These are phyloP conservation scores for Resseliella maxima DNA, from an alignment of 2,888 invertebrate genomes.

Conservation along the genomic window DNA sequence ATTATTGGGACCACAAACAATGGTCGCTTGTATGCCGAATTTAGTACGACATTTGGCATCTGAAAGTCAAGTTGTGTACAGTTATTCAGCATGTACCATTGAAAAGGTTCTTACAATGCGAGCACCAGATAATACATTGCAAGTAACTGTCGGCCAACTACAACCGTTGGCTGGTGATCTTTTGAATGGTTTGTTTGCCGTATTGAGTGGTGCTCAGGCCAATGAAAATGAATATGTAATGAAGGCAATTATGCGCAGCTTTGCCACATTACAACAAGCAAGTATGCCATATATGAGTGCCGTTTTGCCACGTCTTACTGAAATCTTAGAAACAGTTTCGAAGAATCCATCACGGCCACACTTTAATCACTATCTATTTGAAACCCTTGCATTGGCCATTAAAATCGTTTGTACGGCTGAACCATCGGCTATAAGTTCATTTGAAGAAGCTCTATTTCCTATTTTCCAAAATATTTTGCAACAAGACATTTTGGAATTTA, in stretches of 20 bases:
- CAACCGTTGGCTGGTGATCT: slow-evolving; percentile 76
- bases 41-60: slow-evolving; percentile 82
- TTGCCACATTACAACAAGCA: slow-evolving; percentile 83
- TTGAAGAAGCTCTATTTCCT: slow-evolving; percentile 93
- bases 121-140: slow-evolving; percentile 69
- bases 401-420: slow-evolving; percentile 89
- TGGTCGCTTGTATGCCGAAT: slow-evolving; percentile 80
- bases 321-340: slow-evolving; percentile 83
- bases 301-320: slow-evolving; percentile 86
- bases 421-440: slow-evolving; percentile 82
- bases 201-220: slow-evolving; percentile 78
- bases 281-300: slow-evolving; percentile 83
- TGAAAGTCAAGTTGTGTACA: slow-evolving; percentile 88
- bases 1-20: slow-evolving; percentile 82
- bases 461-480: slow-evolving; percentile 94
- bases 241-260: slow-evolving; percentile 95
- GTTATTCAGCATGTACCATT: slow-evolving; percentile 92
- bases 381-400: slow-evolving; percentile 90
- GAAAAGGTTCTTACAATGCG: slow-evolving; percentile 88
- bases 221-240: slow-evolving; percentile 97
- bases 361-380: slow-evolving; percentile 98
- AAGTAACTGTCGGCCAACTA: slow-evolving; percentile 74
- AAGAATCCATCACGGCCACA: slow-evolving; percentile 97
- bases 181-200: slow-evolving; percentile 80
- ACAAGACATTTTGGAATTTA: slow-evolving; percentile 93